Evolutionary conservation across 1,140 invertebrate species (phyloP).

Genomic region (Caerostris extrusa): DNA sequence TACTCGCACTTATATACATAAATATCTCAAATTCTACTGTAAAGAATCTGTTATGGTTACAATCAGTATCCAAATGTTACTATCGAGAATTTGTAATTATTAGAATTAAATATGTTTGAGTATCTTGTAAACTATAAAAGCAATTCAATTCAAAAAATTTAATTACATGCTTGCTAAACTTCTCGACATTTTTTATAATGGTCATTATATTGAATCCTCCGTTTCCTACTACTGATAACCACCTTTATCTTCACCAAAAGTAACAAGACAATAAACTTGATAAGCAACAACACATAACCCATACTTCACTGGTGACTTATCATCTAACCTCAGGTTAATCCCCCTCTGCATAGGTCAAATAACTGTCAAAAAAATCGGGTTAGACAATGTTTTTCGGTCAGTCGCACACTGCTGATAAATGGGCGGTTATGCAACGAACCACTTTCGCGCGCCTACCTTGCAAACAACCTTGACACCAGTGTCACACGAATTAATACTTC

Average conservation of each 20-base stretch:
- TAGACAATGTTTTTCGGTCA: slow-evolving; percentile 48
- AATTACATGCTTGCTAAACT: too few relatives aligned
- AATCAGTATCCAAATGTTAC: too few relatives aligned
- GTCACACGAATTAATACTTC: slow-evolving; percentile 24
- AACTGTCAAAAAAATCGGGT: slow-evolving; percentile 8
- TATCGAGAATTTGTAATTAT: too few relatives aligned
- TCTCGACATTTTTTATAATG: too few relatives aligned
- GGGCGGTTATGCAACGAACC: neutral
- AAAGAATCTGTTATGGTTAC: too few relatives aligned
- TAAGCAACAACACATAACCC: neutral
- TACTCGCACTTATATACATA: too few relatives aligned
- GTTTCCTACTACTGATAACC: neutral
- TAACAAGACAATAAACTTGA: neutral
- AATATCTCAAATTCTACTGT: too few relatives aligned
- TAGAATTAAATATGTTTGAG: too few relatives aligned
- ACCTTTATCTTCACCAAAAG: neutral
- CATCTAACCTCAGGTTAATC: neutral
- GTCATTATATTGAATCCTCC: neutral
- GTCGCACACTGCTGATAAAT: slow-evolving; percentile 16
- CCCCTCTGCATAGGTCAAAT: neutral
- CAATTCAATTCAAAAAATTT: too few relatives aligned
- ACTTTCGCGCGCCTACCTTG: neutral
- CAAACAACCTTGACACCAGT: slow-evolving; percentile 42
- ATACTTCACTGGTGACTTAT: neutral
- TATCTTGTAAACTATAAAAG: too few relatives aligned